phyloP scores from a whole-genome alignment of 2,797 vertebrate genomes.

The Sebastes minor region DNA sequence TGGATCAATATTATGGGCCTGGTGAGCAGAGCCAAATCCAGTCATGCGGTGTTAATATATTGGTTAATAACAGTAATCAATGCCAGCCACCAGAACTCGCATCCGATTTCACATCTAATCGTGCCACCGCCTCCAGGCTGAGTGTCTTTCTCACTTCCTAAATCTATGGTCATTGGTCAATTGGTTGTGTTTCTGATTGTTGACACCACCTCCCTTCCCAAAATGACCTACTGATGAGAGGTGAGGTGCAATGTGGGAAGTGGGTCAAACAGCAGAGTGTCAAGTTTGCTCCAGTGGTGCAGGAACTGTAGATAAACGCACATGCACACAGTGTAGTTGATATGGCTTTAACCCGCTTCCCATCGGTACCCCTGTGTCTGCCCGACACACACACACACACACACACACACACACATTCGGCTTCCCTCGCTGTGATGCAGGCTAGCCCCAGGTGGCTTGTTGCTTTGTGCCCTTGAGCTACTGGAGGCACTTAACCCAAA shows the following conservation, averaged over 20 bases:
- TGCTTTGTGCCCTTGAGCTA: slow-evolving; percentile 67
- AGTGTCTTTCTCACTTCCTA: slow-evolving; percentile 58
- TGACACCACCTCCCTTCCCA: not conserved
- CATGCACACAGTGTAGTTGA: slow-evolving; percentile 18
- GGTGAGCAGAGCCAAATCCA: slow-evolving; percentile 23
- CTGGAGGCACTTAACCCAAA: slow-evolving; percentile 79
- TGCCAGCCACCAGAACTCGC: slow-evolving; percentile 52
- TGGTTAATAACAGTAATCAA: slow-evolving; percentile 51
- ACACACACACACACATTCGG: slow-evolving; percentile 1
- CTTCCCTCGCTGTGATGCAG: slow-evolving; percentile 21
- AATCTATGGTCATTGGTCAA: slow-evolving; percentile 26
- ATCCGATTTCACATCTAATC: slow-evolving; percentile 30
- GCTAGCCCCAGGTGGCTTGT: slow-evolving; percentile 70
- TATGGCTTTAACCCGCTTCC: slow-evolving; percentile 45
- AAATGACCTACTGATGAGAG: slow-evolving; percentile 47
- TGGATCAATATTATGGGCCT: slow-evolving; percentile 34
- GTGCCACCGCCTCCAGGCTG: slow-evolving; percentile 17
- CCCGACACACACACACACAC: not conserved
- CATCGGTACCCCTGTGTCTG: not conserved
- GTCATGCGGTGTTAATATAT: slow-evolving; percentile 37
- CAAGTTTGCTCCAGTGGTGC: slow-evolving; percentile 19
- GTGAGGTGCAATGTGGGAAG: slow-evolving; percentile 52
- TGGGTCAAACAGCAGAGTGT: slow-evolving; percentile 47
- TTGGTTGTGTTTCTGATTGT: slow-evolving; percentile 22
- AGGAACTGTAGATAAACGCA: slow-evolving; percentile 23